Conservation (phyloP, 2,888 invertebrate genomes). For the Hypolimnas misippus region DNA sequence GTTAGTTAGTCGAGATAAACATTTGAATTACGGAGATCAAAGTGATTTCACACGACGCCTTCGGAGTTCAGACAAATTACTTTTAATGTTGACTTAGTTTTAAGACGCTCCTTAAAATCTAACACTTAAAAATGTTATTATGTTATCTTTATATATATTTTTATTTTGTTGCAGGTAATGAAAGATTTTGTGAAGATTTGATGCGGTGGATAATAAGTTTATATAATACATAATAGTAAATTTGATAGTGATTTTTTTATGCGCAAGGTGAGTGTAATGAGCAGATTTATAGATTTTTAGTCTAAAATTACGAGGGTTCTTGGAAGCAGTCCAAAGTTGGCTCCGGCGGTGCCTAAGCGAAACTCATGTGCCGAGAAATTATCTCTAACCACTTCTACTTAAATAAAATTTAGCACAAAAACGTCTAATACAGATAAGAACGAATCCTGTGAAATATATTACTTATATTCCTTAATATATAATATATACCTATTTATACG, state of each 20-base stretch:
- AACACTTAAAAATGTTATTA: constrained; percentile 7
- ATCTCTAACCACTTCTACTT: constrained; percentile 30
- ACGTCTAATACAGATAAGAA: constrained; percentile 6
- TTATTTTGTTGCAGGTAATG: constrained; percentile 45
- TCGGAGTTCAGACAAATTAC: constrained; percentile 28
- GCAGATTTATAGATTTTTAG: constrained; percentile 42
- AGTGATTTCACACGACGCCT: constrained; percentile 35
- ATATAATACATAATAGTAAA: constrained; percentile 36
- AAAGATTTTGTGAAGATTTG: constrained; percentile 5
- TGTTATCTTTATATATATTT: constrained; percentile 32
- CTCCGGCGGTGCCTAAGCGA: constrained; percentile 38
- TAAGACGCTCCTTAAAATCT: constrained; percentile 17
- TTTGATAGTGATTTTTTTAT: constrained; percentile 31
- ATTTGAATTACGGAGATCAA: constrained; percentile 32
- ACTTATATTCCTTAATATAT: background rate
- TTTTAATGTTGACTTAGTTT: constrained; percentile 28
- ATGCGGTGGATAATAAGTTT: constrained; percentile 32
- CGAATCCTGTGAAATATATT: background rate
- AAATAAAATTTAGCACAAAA: constrained; percentile 15
- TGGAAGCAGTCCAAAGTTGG: constrained; percentile 57
- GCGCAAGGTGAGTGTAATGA: constrained; percentile 31
- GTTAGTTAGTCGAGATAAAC: constrained; percentile 26
- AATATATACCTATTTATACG: too few relatives aligned
- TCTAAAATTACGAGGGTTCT: constrained; percentile 53
- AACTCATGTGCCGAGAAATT: constrained; percentile 46